Base-by-base conservation (phyloP, 2,888 invertebrate species). In the Amblyteles armatorius region DNA sequence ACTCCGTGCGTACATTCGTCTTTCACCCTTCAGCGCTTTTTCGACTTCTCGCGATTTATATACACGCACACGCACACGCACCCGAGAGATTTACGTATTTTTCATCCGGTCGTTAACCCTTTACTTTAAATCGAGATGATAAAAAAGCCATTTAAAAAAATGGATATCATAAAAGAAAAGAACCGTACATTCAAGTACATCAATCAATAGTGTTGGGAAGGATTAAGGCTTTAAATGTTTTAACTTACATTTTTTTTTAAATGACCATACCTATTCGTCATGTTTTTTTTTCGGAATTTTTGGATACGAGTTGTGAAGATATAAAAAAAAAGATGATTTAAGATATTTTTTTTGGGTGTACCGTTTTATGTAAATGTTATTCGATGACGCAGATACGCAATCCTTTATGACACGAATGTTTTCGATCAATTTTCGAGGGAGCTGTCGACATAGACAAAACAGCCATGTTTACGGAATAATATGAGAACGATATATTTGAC, bases 1-100 rank as follows among this genome's bases (percentile, higher is more conserved):
- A 69, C 68, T 81, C 52, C 65, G 57, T 74, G 19, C 68, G 50
- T 76, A 72, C 72, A 72, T 48, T 29, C 77, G 55, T 77, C 68
- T 57, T 68, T 57, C 22, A 26, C 55, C 55, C 16, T 68, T 48
- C 16, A 48, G 29, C 68, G 40, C 57, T 77, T 67, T 63, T 55
- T 68, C 11, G 77, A 68, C 52, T 67, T 77, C 44, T 44, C 40
- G 52, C 22, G 40, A n/a, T 52, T 29, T 33, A 63, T 68, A 13
- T 33, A 52, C 36, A 55, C n/a, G 33, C 67, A 52, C 36, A 55
- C n/a, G 33, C 67, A 52, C 48, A 60, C 40, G 29, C 33, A 69
- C 57, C 40, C 60, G 22, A 9, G 6, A 65, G 33, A 65, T 65
- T 29, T 29, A 65, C 50, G 33, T 36, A 22, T 13, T 50, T 65